Percentiles rank a stretch among this genome's conserved stretches.
Conservation (phyloP, 2,888 invertebrate genomes). For the Trichogramma evanescens region DNA sequence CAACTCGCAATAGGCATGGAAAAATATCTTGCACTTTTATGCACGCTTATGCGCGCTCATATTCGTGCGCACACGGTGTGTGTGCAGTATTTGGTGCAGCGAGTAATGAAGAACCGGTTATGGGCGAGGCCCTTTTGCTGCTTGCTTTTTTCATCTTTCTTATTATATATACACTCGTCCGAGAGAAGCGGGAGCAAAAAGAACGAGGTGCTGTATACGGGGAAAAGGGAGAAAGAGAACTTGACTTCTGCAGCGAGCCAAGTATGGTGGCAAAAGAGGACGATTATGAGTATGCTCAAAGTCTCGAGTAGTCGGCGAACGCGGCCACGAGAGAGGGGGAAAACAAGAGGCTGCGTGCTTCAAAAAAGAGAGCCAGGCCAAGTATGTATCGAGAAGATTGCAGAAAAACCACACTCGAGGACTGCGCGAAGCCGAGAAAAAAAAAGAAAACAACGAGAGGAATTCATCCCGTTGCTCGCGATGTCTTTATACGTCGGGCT, state of each 20-base stretch:
- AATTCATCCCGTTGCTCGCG: slow-evolving; percentile 24
- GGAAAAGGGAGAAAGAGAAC: slow-evolving; percentile 14
- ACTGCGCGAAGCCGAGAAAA: neutral
- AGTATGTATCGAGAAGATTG: too few relatives aligned
- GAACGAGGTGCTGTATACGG: slow-evolving; percentile 13
- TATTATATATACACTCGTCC: slow-evolving; percentile 26
- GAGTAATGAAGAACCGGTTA: slow-evolving; percentile 39
- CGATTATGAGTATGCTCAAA: slow-evolving; percentile 25
- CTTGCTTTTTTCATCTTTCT: slow-evolving; percentile 34
- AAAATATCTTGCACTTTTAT: too few relatives aligned
- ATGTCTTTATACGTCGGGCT: slow-evolving; percentile 48
- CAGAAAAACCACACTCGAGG: too few relatives aligned
- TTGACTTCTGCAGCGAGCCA: slow-evolving; percentile 31
- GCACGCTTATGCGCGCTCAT: too few relatives aligned
- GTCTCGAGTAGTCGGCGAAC: neutral
- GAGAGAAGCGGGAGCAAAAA: slow-evolving; percentile 22
- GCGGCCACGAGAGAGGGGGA: slow-evolving; percentile 13
- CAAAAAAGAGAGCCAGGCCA: neutral
- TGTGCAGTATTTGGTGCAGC: neutral
- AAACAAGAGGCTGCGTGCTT: slow-evolving; percentile 1
- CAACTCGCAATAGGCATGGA: too few relatives aligned
- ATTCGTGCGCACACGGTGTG: too few relatives aligned
- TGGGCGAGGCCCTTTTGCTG: slow-evolving; percentile 46
- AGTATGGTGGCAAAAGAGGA: slow-evolving; percentile 45
- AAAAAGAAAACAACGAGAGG: slow-evolving; percentile 13